Conservation (phyloP, 2,113 vertebrate genomes). For the Hippocampus abdominalis region DNA sequence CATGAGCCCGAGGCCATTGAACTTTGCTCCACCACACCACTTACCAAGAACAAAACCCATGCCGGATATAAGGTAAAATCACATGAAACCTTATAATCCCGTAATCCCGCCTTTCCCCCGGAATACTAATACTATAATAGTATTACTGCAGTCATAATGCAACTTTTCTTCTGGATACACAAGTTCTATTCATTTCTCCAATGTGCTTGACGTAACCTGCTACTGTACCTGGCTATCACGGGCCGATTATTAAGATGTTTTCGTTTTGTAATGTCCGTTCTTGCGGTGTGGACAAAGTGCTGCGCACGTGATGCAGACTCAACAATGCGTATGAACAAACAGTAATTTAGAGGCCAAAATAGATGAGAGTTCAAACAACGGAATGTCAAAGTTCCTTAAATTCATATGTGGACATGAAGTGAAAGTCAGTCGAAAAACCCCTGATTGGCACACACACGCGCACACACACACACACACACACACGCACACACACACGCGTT, state of each 20-base stretch:
- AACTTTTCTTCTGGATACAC: constrained; percentile 18
- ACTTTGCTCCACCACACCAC: constrained; percentile 88
- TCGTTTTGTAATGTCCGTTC: neutral
- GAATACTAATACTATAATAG: constrained; percentile 43
- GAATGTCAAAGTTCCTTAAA: constrained; percentile 7
- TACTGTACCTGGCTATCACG: constrained; percentile 8
- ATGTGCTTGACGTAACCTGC: neutral
- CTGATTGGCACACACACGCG: neutral
- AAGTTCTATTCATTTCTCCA: constrained; percentile 19
- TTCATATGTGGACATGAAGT: constrained; percentile 37
- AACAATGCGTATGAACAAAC: neutral
- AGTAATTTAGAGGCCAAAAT: constrained; percentile 3
- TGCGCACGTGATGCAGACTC: neutral
- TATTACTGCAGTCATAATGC: constrained; percentile 42
- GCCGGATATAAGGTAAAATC: constrained; percentile 90
- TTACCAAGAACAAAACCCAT: constrained; percentile 83
- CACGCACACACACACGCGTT: too few relatives aligned
- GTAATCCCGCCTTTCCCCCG: constrained; percentile 29
- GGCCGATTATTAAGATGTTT: neutral
- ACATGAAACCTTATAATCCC: constrained; percentile 40
- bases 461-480: neutral
- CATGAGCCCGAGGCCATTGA: constrained; percentile 97
- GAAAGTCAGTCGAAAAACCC: constrained; percentile 17
- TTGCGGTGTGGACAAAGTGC: neutral
- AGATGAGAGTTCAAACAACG: constrained; percentile 21